Conservation (phyloP, 2,797 vertebrate genomes). For the Darevskia mixta region DNA sequence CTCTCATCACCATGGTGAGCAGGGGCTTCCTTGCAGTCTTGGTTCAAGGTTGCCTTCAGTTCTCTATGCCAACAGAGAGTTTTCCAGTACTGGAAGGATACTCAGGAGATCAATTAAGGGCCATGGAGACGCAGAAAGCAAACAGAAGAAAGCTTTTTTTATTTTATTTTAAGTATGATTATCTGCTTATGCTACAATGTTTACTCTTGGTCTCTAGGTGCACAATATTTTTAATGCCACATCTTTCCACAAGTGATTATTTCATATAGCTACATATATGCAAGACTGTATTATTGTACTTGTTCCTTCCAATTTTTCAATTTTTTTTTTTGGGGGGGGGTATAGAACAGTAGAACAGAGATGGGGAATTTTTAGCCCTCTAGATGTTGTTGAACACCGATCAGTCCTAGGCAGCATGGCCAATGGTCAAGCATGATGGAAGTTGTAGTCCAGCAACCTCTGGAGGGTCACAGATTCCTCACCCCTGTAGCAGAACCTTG, state of each 20-base stretch:
- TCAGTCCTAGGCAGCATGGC: too few species aligned
- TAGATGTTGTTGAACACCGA: too few species aligned
- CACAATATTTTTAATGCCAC: constrained; percentile 9
- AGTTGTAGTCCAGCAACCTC: too few species aligned
- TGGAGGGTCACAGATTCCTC: too few species aligned
- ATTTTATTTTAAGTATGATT: background rate
- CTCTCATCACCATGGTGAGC: constrained; percentile 21
- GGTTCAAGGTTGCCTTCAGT: constrained; percentile 25
- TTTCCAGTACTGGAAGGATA: constrained; percentile 17
- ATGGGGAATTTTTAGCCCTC: too few species aligned
- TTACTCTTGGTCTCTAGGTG: background rate
- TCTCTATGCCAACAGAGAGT: constrained; percentile 9
- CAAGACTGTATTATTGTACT: background rate
- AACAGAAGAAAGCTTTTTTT: background rate
- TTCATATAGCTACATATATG: background rate
- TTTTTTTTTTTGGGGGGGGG: background rate
- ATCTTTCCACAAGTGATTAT: background rate
- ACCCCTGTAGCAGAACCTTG: background rate
- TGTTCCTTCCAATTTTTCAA: background rate
- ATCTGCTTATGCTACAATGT: background rate
- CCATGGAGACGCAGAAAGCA: constrained; percentile 1
- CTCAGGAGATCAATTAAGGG: constrained; percentile 37
- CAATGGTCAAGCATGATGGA: too few species aligned
- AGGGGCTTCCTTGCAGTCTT: constrained; percentile 15
- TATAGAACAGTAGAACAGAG: background rate